Evolutionary conservation across 2,113 vertebrate species (phyloP), one percentile per base, ranked within the genome.

Genomic region (Cinclus cinclus): DNA sequence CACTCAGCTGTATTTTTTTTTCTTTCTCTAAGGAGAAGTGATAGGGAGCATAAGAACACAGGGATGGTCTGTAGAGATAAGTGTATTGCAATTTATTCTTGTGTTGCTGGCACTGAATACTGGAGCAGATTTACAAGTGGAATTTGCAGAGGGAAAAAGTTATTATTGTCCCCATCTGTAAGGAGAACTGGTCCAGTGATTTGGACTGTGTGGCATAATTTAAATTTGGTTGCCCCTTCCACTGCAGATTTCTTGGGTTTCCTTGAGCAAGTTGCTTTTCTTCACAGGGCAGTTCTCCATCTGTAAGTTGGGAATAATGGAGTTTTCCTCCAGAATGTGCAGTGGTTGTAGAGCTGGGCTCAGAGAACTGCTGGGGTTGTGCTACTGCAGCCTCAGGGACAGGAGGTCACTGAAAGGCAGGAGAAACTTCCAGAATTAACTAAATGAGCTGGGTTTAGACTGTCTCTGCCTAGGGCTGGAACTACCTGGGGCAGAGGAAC

Each of bases 121-220:
- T 53, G 63, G 64, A 95, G 46, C 91, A 94, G 89, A 92, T 94
- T 96, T 84, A 81, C 63, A 78, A 91, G 81, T 91, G 73, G 89
- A 95, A 82, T 95, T 95, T 79, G 63, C 74, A 47, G 75, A 62
- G 58, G 27, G n/a, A 74, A 89, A 62, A 81, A 39, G 58, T 89
- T 92, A 41, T 42, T 94, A 41, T 87, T 91, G 81, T 87, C 74
- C 78, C n/a, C 70, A 46, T 87, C 60, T 87, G 59, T 83, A 94
- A 83, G 79, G 71, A 95, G 79, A 64, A 27, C 47, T 52, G 24
- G 49, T 68, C 17, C 60, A 37, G 60, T 75, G 76, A 55, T 92
- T 71, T 89, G 89, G 83, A 31, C 35, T 55, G 18, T 33, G 23
- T 2, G 1, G 39, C 14, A 10, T 35, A 15, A 88, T 70, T 81